Conservation (phyloP, 2,888 invertebrate genomes). For the Junonia oenone region DNA sequence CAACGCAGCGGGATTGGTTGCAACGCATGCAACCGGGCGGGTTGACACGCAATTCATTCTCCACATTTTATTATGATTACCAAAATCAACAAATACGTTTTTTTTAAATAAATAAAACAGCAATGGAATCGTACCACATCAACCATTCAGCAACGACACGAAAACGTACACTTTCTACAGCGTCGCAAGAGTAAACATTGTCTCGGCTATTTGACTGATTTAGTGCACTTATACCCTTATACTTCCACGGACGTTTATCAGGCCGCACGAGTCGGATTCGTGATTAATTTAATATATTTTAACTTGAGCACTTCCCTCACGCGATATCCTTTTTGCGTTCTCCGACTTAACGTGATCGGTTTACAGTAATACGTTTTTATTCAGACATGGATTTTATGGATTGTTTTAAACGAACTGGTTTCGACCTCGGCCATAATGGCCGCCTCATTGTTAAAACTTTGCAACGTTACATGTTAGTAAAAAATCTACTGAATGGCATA, state of each 20-base stretch:
- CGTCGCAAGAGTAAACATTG: not conserved
- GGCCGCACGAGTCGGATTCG: constrained; percentile 46
- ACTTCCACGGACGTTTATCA: constrained; percentile 40
- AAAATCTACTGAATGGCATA: constrained; percentile 32
- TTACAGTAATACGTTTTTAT: constrained; percentile 35
- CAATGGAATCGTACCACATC: constrained; percentile 3
- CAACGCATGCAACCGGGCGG: constrained; percentile 40
- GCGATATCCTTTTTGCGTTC: constrained; percentile 54
- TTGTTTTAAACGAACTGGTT: constrained; percentile 31
- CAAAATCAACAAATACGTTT: constrained; percentile 6
- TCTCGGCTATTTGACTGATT: constrained; percentile 1
- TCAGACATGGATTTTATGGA: constrained; percentile 34
- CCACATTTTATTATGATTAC: constrained; percentile 23
- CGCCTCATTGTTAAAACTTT: constrained; percentile 31
- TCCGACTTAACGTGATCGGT: constrained; percentile 39
- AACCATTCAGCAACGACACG: not conserved
- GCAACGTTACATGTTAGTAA: constrained; percentile 21
- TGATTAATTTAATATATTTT: constrained; percentile 74
- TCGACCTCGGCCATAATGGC: constrained; percentile 29
- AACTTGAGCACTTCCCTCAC: constrained; percentile 56
- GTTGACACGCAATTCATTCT: constrained; percentile 42
- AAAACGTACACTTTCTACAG: constrained; percentile 3
- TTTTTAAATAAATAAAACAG: constrained; percentile 9
- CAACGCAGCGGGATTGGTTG: constrained; percentile 44
- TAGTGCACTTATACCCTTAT: constrained; percentile 25